Conservation (phyloP, 1,140 invertebrate genomes). For the Frieseomelitta varia region DNA sequence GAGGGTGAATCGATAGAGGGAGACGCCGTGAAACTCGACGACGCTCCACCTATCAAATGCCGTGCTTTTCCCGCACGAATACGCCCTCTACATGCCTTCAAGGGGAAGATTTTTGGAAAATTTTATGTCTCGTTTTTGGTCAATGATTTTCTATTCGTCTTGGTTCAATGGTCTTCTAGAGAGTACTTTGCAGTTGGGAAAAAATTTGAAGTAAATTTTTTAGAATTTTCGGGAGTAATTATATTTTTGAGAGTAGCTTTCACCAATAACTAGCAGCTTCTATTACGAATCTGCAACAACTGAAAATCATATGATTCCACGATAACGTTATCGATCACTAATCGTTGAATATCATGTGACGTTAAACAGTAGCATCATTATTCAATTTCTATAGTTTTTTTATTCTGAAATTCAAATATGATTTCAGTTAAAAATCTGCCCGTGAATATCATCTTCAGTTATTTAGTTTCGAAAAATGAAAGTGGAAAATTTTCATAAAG, state of each 20-base stretch:
- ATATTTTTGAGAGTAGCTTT: too few species aligned
- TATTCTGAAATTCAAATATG: background rate
- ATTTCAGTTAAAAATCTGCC: background rate
- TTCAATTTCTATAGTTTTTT: background rate
- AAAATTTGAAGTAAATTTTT: background rate
- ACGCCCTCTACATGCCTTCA: conserved; percentile 13
- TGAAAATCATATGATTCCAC: too few species aligned
- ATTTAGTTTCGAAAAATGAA: too few species aligned
- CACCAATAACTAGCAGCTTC: too few species aligned
- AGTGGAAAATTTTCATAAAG: background rate
- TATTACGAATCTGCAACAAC: too few species aligned
- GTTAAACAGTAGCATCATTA: background rate
- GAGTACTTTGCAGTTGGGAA: background rate
- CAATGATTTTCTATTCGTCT: too few species aligned
- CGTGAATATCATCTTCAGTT: background rate
- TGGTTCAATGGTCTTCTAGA: background rate
- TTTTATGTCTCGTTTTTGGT: background rate
- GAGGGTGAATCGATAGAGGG: conserved; percentile 75
- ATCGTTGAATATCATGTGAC: too few species aligned
- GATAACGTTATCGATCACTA: too few species aligned
- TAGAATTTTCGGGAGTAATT: too few species aligned
- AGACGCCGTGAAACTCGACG: conserved; percentile 69
- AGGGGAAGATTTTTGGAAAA: background rate
- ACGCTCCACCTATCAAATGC: conserved; percentile 43
- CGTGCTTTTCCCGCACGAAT: conserved; percentile 44